Evolutionary conservation across 2,888 invertebrate genomes (phyloP).

Genomic region (Prosopocoilus inquinatus): DNA sequence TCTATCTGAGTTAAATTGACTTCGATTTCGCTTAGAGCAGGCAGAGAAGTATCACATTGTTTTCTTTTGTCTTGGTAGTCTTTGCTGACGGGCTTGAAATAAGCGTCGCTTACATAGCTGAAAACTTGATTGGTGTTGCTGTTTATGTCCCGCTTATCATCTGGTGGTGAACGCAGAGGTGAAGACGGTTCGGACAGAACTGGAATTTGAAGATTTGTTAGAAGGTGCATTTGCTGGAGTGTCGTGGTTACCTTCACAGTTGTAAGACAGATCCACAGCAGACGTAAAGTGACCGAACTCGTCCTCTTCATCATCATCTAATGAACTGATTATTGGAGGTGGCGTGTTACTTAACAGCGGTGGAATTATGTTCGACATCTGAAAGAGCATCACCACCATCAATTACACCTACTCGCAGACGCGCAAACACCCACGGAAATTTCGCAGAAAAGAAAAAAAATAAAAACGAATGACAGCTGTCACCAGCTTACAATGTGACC

Average conservation of each 20-base stretch:
- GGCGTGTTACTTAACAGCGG: constrained; percentile 58
- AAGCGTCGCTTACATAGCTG: constrained; percentile 9
- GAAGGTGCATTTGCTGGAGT: too few species aligned
- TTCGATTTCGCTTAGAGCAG: constrained; percentile 13
- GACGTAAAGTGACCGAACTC: constrained; percentile 64
- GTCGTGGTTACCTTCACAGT: constrained; percentile 39
- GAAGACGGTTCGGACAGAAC: constrained; percentile 33
- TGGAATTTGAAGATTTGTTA: constrained; percentile 12
- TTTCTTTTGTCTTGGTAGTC: constrained; percentile 40
- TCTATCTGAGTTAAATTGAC: constrained; percentile 14
- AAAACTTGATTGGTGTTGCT: constrained; percentile 26
- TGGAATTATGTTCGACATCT: constrained; percentile 55
- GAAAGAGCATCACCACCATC: constrained; percentile 1
- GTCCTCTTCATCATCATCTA: constrained; percentile 56
- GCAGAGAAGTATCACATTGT: constrained; percentile 8
- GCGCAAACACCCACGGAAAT: too few species aligned
- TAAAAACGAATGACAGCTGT: too few species aligned
- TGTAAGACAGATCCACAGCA: constrained; percentile 42
- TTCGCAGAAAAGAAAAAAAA: too few species aligned
- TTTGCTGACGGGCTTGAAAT: constrained; percentile 25
- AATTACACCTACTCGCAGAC: background rate
- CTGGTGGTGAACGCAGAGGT: constrained; percentile 27
- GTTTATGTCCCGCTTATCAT: constrained; percentile 29
- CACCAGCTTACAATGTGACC: too few species aligned
- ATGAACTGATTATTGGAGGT: constrained; percentile 54